Base-by-base conservation (phyloP, 2,888 invertebrate genomes). In the Ommatoiulus sabulosus region DNA sequence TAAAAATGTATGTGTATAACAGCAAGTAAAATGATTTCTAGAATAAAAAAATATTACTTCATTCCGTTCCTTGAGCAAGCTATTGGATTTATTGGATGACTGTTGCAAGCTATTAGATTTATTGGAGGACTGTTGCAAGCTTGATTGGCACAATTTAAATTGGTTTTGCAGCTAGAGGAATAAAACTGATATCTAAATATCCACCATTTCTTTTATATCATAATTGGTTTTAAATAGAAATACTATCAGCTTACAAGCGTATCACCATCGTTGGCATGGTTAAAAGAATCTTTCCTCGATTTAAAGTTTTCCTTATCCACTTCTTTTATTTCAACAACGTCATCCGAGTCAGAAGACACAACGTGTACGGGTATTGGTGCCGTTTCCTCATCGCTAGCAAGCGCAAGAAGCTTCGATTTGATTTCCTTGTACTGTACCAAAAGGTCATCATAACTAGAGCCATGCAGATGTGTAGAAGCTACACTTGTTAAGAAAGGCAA, bases 361-460 rank as follows among this genome's bases (percentile, higher is more conserved):
- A 12, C 4, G 48, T 24, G 86, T 10, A 86, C n/a, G 35, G 80
- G 80, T 15, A 80, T 24, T 4, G 86, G 24, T 44, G 46, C 52
- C 8, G 15, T 15, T 57, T 87, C 57, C 5, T 87, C 87, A 2
- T 87, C 87, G n/a, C 24, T 57, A 35, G 24, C 87, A 10, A 89
- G 63, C 6, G 89, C 88, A 44, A 52, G 86, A 48, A 89, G 80
- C 57, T 89, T 46, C 8, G 87, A 89, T 84, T 88, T 48, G 43
- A 89, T 89, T 48, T 86, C 87, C 43, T 88, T 86, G 87, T 89
- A 89, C 44, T 89, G 89, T 7, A 85, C 86, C 43, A 89, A 86
- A 8, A 89, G 52, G 52, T 89, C 89, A 20, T 89, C 89, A 44
- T 89, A 89, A 72, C 89, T 89, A 91, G 91, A 92, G 91, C 20